Evolutionary conservation across 2,888 invertebrate species (phyloP).

Genomic region (Lasioglossum oenotherae): DNA sequence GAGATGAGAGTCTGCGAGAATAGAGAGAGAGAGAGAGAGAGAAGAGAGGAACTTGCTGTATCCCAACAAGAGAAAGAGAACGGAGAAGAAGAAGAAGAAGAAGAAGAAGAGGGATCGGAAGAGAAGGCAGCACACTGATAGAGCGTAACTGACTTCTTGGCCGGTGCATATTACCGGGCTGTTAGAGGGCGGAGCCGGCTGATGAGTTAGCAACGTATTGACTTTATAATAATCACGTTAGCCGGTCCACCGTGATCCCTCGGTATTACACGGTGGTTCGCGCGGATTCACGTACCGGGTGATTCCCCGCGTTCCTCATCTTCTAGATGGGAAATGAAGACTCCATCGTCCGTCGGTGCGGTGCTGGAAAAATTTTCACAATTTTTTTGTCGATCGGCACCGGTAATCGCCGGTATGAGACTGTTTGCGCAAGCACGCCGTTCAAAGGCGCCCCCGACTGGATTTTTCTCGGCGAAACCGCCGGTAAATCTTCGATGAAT

Average conservation of each 20-base stretch:
- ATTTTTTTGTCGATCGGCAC: neutral
- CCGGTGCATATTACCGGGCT: constrained; percentile 83
- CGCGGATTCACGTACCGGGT: constrained; percentile 78
- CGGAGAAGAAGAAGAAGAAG: constrained; percentile 22
- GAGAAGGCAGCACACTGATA: constrained; percentile 71
- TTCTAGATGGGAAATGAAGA: neutral
- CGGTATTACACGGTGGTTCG: constrained; percentile 78
- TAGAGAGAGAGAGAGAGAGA: neutral
- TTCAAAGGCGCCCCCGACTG: neutral
- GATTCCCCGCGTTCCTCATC: constrained; percentile 48
- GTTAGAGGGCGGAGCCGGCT: constrained; percentile 84
- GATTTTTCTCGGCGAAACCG: constrained; percentile 11
- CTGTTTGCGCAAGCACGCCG: constrained; percentile 22
- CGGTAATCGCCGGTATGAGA: neutral
- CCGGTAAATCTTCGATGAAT: constrained; percentile 27
- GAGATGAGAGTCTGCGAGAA: neutral
- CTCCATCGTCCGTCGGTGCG: neutral
- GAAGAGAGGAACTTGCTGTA: constrained; percentile 19
- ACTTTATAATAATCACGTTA: constrained; percentile 85
- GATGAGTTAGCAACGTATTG: constrained; percentile 85
- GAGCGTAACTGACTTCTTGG: constrained; percentile 83
- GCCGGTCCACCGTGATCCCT: constrained; percentile 78
- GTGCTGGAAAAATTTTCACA: neutral
- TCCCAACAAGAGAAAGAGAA: constrained; percentile 24
- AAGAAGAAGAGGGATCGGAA: constrained; percentile 34